These are phyloP conservation scores for Scaptomyza flava DNA, from an alignment of 2,888 invertebrate species.

Conservation along the genomic window DNA sequence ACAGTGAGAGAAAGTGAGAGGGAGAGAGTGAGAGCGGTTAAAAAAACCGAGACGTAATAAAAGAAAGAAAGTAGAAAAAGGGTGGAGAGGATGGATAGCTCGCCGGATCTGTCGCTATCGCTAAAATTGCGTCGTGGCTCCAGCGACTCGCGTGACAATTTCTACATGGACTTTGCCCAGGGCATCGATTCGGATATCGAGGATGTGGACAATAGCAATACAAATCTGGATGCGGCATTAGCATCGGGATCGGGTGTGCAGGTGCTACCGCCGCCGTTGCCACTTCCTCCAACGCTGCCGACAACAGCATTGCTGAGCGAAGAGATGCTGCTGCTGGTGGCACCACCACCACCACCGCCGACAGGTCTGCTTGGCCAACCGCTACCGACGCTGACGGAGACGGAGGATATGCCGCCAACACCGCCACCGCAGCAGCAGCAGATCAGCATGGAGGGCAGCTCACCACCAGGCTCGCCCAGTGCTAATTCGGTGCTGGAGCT, in stretches of 20 bases:
- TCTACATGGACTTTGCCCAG: conserved; percentile 96
- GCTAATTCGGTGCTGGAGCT: conserved; percentile 74
- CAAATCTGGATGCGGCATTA: conserved; percentile 44
- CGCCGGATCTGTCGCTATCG: conserved; percentile 94
- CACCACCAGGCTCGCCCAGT: conserved; percentile 66
- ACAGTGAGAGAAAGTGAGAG: neutral
- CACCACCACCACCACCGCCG: conserved; percentile 58
- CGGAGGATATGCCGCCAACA: conserved; percentile 81
- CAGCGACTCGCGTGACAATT: conserved; percentile 94
- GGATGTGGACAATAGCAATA: conserved; percentile 90
- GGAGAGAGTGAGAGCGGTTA: neutral
- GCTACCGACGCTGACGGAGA: conserved; percentile 79
- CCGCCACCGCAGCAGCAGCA: conserved; percentile 68
- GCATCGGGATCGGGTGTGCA: conserved; percentile 42
- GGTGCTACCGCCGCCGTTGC: conserved; percentile 45
- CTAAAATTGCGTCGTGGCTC: conserved; percentile 93
- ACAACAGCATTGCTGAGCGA: conserved; percentile 56
- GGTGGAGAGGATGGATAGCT: conserved; percentile 87
- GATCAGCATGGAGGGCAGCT: conserved; percentile 45
- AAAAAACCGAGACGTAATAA: neutral
- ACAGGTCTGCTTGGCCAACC: conserved; percentile 65
- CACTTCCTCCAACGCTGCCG: conserved; percentile 58
- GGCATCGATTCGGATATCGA: conserved; percentile 96
- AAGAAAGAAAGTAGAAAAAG: neutral
- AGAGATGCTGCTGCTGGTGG: conserved; percentile 62